Evolutionary conservation across 1,140 invertebrate species (phyloP), one percentile per base, ranked within the genome.

Genomic region (Atta cephalotes): DNA sequence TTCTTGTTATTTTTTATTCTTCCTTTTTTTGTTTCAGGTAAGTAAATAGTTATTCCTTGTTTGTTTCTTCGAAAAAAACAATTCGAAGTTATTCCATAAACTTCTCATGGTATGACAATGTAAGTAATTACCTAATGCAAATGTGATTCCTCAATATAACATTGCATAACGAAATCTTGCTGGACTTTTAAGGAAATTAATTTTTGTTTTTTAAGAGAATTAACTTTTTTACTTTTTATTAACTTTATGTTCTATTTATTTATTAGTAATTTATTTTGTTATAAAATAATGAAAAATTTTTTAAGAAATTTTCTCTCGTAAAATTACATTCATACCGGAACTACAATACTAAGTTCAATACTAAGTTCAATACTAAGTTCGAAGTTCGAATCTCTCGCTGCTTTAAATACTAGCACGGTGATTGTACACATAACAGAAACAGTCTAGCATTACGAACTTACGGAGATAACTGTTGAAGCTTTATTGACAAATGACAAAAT

Each of bases 1-100:
- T 39, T 39, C 6, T 0, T 39, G 35, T 9, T 7, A 39, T 7
- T 6, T 39, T 39, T 56, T 56, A 9, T 56, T 56, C 6, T 1
- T 56, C 5, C 51, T 45, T 31, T 79, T 63, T 70, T 51, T 81
- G 65, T 81, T 81, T 70, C 51, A 81, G 78, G 65, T 81, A 53
- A 70, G 65, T 70, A 66, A 65, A 18, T 25, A 9, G 7, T 39
- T 58, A 16, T 25, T 25, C 7, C 18, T 4, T 3, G 2, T 14
- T 25, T 49, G 9, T 51, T 25, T n/a, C 39, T 79, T 65, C 25
- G 3, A 63, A 21, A 70, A 70, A 31, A 21, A 45, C 35, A 9
- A 45, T 45, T 70, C 4, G 6, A 70, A 21, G n/a, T 21, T 35
- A 70, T 21, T 14, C 25, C 35, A 18, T 14, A 66, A 14, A 66